These are phyloP conservation scores for Chorisops tibialis DNA, from an alignment of 2,888 invertebrate species.

Conservation along the genomic window DNA sequence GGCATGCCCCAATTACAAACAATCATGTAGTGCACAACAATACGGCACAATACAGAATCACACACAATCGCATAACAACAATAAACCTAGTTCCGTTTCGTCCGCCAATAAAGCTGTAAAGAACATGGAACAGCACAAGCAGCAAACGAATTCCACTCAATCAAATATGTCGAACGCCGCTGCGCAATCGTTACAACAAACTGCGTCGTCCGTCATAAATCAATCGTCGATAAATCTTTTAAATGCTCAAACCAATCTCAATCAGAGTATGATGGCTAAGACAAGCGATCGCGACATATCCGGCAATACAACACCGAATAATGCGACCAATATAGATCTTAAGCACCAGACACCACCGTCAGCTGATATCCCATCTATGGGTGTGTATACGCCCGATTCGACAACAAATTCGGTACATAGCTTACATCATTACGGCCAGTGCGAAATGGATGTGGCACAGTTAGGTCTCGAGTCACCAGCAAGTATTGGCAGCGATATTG, in stretches of 20 bases:
- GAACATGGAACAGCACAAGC: conserved; percentile 33
- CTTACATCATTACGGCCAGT: conserved; percentile 72
- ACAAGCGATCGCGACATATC: conserved; percentile 30
- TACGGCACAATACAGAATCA: conserved; percentile 12
- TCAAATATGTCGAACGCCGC: conserved; percentile 28
- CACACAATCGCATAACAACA: conserved; percentile 10
- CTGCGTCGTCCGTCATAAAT: conserved; percentile 32
- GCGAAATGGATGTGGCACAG: conserved; percentile 80
- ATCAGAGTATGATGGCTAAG: conserved; percentile 27
- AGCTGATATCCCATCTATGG: conserved; percentile 72
- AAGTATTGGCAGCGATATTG: conserved; percentile 81
- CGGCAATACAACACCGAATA: conserved; percentile 52
- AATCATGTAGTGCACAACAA: conserved; percentile 28
- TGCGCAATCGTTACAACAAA: conserved; percentile 33
- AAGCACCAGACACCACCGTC: conserved; percentile 53
- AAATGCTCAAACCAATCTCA: conserved; percentile 33
- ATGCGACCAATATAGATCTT: conserved; percentile 41
- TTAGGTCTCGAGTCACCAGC: conserved; percentile 84
- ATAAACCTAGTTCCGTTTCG: conserved; percentile 21
- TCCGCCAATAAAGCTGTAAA: conserved; percentile 31
- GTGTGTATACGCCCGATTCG: conserved; percentile 81
- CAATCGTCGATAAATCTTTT: conserved; percentile 34
- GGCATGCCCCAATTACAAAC: conserved; percentile 31
- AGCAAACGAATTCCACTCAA: conserved; percentile 20
- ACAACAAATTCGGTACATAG: conserved; percentile 80